Base-by-base conservation (phyloP, 2,113 vertebrate genomes). In the Camelus dromedarius region DNA sequence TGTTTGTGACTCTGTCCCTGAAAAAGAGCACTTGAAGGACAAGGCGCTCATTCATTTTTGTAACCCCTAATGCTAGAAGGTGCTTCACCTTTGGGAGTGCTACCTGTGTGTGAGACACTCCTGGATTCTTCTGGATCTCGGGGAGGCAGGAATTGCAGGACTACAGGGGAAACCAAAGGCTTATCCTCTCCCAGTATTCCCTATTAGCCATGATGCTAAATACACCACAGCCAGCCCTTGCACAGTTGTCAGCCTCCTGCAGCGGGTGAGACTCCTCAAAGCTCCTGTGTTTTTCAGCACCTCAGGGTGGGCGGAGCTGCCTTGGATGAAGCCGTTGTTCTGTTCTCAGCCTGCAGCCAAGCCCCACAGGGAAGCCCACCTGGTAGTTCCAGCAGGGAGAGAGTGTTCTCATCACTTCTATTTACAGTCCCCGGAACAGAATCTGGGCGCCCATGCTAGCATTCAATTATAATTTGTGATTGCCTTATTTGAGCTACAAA, bases 401-500 rank as follows among this genome's bases (percentile, higher is more conserved):
- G 48, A 20, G 35, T 91, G 30, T 79, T 91, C 72, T 93, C 28
- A 0, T 86, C 46, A 38, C 75, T 83, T 92, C 50, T 75, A 13
- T 62, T 77, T 86, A 64, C 15, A 42, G 42, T 64, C 22, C 20
- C 8, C 32, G 54, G 22, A 24, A 58, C 30, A 82, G 86, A 88
- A 58, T 82, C 91, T 84, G 70, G 72, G 66, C 48, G 48, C 76
- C 66, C 46, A 52, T 69, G 79, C 35, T 20, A 76, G 80, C 93
- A 84, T 70, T 42, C 88, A 66, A 73, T 86, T 93, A 22, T 79
- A 93, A 79, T 82, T 82, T 93, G 35, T 7, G 67, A 16, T 75
- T 73, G 42, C 67, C 62, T 83, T 95, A 89, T 83, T 80, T 89
- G 42, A 72, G 22, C 91, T 86, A 60, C 77, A 92, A 87, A 84